phyloP scores from a whole-genome alignment of 2,113 vertebrate genomes.

The Tachycineta bicolor region DNA sequence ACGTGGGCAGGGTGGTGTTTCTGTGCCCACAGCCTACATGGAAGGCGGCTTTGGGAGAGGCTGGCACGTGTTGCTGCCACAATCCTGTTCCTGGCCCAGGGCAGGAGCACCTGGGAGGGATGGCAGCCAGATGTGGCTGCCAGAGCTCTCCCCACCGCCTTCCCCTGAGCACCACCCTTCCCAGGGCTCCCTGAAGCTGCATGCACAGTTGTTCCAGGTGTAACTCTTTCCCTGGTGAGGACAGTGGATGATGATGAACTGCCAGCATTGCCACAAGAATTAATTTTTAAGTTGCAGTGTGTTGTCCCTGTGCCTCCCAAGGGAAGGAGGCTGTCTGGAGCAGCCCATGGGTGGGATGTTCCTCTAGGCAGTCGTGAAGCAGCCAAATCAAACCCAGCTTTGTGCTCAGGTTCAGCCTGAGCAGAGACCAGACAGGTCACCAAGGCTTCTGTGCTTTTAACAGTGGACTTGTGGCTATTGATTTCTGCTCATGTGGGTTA shows the following conservation, averaged over 20 bases:
- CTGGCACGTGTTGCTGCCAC: background rate
- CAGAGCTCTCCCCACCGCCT: accelerated
- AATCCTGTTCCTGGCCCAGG: background rate
- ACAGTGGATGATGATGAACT: background rate
- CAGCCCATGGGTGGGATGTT: background rate
- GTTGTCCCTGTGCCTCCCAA: background rate
- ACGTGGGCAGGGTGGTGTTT: background rate
- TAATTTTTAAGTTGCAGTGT: background rate
- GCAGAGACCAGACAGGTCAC: background rate
- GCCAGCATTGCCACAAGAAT: background rate
- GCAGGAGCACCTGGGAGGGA: background rate
- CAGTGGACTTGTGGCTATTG: background rate
- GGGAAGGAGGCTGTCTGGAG: background rate
- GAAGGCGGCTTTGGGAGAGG: background rate
- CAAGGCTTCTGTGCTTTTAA: background rate
- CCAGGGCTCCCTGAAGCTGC: background rate
- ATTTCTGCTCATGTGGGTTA: background rate
- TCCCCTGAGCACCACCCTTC: background rate
- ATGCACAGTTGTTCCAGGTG: background rate
- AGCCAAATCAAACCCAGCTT: background rate
- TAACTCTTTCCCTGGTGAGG: background rate
- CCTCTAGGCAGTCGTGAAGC: accelerated
- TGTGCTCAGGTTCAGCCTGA: background rate
- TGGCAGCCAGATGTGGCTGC: background rate
- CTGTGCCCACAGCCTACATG: background rate